Evolutionary conservation across 1,140 invertebrate genomes (phyloP).

Genomic region (Cyclina sinensis): DNA sequence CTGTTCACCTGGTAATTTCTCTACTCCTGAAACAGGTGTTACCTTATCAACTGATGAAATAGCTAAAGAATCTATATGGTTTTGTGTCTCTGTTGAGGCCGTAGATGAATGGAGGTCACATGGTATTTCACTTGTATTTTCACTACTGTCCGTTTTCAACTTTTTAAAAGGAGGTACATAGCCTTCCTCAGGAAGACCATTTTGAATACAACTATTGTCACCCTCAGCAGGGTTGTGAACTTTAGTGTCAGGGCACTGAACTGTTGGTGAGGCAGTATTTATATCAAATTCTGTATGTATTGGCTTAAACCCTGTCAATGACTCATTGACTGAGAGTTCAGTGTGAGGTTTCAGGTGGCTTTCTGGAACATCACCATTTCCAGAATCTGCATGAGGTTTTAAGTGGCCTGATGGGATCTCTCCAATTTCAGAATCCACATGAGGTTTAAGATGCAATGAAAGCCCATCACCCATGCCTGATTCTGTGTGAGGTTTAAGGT

Average conservation of each 20-base stretch:
- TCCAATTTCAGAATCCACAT: conserved; percentile 29
- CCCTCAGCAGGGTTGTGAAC: conserved; percentile 27
- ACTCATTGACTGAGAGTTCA: conserved; percentile 83
- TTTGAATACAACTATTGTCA: conserved; percentile 19
- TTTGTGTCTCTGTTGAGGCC: conserved; percentile 49
- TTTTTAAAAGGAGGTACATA: conserved; percentile 66
- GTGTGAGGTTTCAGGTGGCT: conserved; percentile 13
- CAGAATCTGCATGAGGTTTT: neutral
- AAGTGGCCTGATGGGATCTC: conserved; percentile 42
- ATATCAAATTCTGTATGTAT: conserved; percentile 48
- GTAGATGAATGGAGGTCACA: conserved; percentile 51
- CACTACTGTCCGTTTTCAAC: conserved; percentile 40
- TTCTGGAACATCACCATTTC: conserved; percentile 84
- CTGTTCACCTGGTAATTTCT: conserved; percentile 21
- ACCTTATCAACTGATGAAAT: conserved; percentile 39
- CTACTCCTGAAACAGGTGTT: neutral
- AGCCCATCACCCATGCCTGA: conserved; percentile 47
- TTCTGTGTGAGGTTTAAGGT: conserved; percentile 74
- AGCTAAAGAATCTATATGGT: conserved; percentile 60
- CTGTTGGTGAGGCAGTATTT: conserved; percentile 62
- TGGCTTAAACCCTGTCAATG: conserved; percentile 67
- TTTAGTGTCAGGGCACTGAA: conserved; percentile 46
- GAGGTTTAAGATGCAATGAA: conserved; percentile 25
- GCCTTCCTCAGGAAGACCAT: conserved; percentile 52
- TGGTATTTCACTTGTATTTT: conserved; percentile 28